Conservation (phyloP, 2,888 invertebrate species). For the Ceriagrion tenellum region DNA sequence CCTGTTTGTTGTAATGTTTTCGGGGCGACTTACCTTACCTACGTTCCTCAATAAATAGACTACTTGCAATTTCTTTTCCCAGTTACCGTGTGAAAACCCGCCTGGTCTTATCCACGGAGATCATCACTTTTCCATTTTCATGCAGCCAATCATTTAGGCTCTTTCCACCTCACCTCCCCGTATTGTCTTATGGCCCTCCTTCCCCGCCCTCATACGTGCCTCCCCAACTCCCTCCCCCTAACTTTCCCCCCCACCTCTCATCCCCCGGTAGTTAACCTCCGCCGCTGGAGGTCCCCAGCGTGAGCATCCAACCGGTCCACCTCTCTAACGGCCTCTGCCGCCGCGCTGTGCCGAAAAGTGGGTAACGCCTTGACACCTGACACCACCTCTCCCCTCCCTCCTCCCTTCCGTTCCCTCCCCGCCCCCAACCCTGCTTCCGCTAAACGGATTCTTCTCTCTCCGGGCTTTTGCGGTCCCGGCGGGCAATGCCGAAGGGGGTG, state of each 20-base stretch:
- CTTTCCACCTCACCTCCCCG: background rate
- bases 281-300: constrained; percentile 54
- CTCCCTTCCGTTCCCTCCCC: background rate
- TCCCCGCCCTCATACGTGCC: background rate
- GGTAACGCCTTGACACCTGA: constrained; percentile 55
- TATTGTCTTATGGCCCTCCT: background rate
- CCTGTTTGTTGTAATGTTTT: no score
- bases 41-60: no score
- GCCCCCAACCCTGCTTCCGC: background rate
- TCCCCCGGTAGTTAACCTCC: constrained; percentile 23
- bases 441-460: constrained; percentile 52
- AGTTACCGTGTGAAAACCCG: no score
- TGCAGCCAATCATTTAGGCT: background rate
- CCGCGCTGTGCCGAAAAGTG: constrained; percentile 50
- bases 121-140: background rate
- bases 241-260: background rate
- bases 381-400: background rate
- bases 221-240: background rate
- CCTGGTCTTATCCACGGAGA: no score
- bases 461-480: background rate
- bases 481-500: background rate
- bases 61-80: no score
- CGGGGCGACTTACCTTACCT: no score
- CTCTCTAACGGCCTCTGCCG: constrained; percentile 27
- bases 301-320: constrained; percentile 41